Conservation (phyloP, 2,888 invertebrate species). For the Xestia sexstrigata region DNA sequence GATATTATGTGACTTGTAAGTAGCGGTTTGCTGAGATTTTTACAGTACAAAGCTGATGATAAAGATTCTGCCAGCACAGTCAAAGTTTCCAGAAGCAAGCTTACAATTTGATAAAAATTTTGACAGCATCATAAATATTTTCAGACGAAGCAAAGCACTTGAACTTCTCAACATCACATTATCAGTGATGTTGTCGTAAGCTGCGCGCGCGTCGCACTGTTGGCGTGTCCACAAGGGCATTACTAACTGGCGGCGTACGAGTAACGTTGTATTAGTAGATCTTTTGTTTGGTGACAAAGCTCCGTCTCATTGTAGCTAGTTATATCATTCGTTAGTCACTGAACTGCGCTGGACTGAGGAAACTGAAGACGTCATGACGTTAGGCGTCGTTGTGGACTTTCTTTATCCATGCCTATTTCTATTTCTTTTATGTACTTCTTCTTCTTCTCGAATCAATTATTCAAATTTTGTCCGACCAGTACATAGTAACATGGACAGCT, state of each 20-base stretch:
- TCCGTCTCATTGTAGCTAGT: constrained; percentile 20
- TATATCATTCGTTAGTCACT: constrained; percentile 43
- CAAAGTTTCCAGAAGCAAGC: background rate
- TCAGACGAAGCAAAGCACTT: constrained; percentile 9
- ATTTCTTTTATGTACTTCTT: background rate
- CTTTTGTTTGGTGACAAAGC: constrained; percentile 52
- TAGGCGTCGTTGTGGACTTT: constrained; percentile 7
- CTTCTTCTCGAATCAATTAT: too few species aligned
- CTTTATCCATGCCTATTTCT: background rate
- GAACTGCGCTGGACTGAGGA: constrained; percentile 29
- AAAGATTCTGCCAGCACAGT: background rate
- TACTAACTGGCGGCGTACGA: constrained; percentile 30
- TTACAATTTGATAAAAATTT: background rate
- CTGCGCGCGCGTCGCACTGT: constrained; percentile 35
- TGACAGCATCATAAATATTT: background rate
- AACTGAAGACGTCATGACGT: constrained; percentile 7
- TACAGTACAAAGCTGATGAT: too few species aligned
- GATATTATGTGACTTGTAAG: too few species aligned
- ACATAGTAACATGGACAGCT: too few species aligned
- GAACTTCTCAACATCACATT: constrained; percentile 18
- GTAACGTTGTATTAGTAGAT: constrained; percentile 44
- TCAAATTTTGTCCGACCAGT: too few species aligned
- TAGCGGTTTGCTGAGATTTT: too few species aligned
- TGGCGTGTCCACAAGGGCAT: constrained; percentile 55
- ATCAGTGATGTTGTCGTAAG: constrained; percentile 24